Evolutionary conservation across 2,113 vertebrate species (phyloP).

Genomic region (Anas platyrhynchos): DNA sequence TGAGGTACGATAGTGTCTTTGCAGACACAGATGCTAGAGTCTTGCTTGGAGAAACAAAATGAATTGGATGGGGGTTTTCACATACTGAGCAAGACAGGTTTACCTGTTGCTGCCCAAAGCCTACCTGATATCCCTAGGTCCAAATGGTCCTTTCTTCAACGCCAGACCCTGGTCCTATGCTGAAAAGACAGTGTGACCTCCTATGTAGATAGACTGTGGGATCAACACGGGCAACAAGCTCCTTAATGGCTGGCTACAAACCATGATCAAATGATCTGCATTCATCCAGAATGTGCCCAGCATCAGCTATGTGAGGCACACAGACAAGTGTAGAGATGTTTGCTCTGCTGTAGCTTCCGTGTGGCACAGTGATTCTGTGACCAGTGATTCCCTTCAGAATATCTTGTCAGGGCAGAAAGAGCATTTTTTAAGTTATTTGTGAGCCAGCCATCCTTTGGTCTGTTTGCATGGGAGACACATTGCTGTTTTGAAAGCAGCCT

Average conservation of each 20-base stretch:
- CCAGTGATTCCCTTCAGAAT: neutral
- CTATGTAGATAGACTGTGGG: neutral
- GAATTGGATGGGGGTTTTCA: accelerated
- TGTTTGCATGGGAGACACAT: neutral
- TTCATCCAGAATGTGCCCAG: neutral
- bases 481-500: neutral
- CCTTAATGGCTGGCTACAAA: neutral
- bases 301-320: neutral
- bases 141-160: neutral
- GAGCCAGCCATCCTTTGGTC: neutral
- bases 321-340: accelerated
- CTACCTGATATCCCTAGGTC: neutral
- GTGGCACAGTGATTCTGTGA: neutral
- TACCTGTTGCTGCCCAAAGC: neutral
- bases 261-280: neutral
- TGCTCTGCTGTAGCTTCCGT: neutral
- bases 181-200: neutral
- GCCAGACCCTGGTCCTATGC: accelerated
- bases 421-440: neutral
- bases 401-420: neutral
- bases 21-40: neutral
- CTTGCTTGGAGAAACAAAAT: neutral
- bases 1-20: neutral
- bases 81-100: neutral
- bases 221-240: accelerated